A percentile compares a stretch with the other conserved stretches of the same genome.
Evolutionary conservation across 2,888 invertebrate species (phyloP).

Genomic region (Linyphia triangularis): DNA sequence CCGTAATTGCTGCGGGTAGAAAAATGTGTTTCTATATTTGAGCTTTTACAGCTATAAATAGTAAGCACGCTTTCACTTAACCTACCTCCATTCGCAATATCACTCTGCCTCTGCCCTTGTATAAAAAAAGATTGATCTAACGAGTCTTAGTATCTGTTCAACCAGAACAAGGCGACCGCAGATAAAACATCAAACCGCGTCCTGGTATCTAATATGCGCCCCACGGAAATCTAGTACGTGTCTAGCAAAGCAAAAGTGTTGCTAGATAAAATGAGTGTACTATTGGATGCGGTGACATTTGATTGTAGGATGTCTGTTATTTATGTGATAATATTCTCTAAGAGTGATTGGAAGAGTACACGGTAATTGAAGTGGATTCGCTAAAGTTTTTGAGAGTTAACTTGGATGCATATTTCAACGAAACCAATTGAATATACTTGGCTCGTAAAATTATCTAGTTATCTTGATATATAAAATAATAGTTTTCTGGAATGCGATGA

Average conservation of each 20-base stretch:
- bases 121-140: conserved; percentile 48
- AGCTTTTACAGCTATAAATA: conserved; percentile 7
- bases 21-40: conserved; percentile 25
- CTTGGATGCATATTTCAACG: too few relatives aligned
- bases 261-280: conserved; percentile 39
- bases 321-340: conserved; percentile 23
- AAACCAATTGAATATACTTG: too few relatives aligned
- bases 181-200: conserved; percentile 50
- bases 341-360: conserved; percentile 5
- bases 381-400: background rate
- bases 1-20: background rate
- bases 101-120: conserved; percentile 15
- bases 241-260: conserved; percentile 24
- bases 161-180: conserved; percentile 17
- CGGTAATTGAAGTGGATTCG: conserved; percentile 1
- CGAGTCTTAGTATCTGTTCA: conserved; percentile 39
- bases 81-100: conserved; percentile 23
- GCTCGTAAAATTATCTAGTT: too few relatives aligned
- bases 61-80: conserved; percentile 36
- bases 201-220: conserved; percentile 35
- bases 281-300: conserved; percentile 37
- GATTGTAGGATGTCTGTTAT: conserved; percentile 38
- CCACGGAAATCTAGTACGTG: conserved; percentile 45
- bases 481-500: too few relatives aligned
- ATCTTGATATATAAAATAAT: too few relatives aligned